Evolutionary conservation across 2,888 invertebrate species (phyloP), one percentile per base, ranked within the genome.

Genomic region (Celastrina argiolus): DNA sequence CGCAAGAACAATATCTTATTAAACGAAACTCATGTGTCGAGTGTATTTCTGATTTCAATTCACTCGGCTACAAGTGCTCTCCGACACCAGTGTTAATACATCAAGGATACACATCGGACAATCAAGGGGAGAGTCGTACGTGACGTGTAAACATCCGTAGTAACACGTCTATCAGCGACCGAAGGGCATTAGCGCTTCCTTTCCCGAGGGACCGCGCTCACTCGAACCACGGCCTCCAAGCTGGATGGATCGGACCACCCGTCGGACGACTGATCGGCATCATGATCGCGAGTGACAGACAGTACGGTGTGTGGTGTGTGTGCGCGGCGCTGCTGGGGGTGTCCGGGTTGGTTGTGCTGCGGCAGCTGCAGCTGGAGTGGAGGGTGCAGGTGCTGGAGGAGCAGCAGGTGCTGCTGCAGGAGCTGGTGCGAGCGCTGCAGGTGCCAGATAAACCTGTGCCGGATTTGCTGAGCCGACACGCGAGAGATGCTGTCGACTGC

Each of bases 111-210:
- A 18, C 18, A 22, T 26, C 14, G 39, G 41, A 31, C 28, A 12
- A 26, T 65, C 64, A 28, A 64, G 42, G 51, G 56, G 51, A 51
- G 12, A 12, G n/a, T n/a, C 12, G 51, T 5, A 45, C 45, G 26
- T 51, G 45, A 45, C 45, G 51, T 51, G 51, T 51, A 70, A 69
- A 70, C 73, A 72, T 70, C 71, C 73, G 73, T 66, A 64, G 78
- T 82, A 78, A 82, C 85, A 85, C 87, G 87, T 87, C 87, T 81
- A 87, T 88, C 88, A 85, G 81, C 85, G 85, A 82, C 87, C 83
- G 84, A 87, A 88, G 89, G 88, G 87, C 90, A 85, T 88, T 87
- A 89, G 78, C 85, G 78, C 85, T 85, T 90, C 90, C 90, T 85
- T 86, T 90, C 89, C 86, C 88, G 87, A 81, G 88, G 83, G 84